Evolutionary conservation across 2,888 invertebrate species (phyloP).

Genomic region (Macaria liturata): DNA sequence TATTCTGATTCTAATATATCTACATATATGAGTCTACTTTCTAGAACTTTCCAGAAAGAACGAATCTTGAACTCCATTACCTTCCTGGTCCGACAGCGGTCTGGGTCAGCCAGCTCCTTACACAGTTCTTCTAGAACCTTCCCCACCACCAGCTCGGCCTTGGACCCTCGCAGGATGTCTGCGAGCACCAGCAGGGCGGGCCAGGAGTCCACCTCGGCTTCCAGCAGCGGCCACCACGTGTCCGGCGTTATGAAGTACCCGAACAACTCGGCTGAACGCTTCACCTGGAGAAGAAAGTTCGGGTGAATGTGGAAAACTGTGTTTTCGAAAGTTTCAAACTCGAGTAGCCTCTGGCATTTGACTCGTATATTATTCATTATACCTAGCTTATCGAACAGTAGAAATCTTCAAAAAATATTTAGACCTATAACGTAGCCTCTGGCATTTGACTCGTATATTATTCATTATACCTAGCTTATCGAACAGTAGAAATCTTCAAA

Average conservation of each 20-base stretch:
- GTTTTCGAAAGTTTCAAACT: no score
- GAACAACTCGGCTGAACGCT: constrained; percentile 87
- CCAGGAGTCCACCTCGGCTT: constrained; percentile 84
- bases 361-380: no score
- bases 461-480: no score
- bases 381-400: no score
- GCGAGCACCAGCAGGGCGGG: constrained; percentile 82
- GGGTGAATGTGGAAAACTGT: no score
- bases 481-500: no score
- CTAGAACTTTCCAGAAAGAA: neutral
- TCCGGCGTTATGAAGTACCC: constrained; percentile 89
- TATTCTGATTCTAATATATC: no score
- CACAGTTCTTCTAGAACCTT: constrained; percentile 81
- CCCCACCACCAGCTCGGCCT: constrained; percentile 56
- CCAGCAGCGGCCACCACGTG: constrained; percentile 87
- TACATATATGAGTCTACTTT: no score
- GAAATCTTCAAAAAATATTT: no score
- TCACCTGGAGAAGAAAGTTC: constrained; percentile 69
- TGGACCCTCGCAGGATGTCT: constrained; percentile 84
- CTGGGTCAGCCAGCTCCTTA: constrained; percentile 81
- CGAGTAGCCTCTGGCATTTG: no score
- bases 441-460: no score
- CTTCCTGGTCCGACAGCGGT: constrained; percentile 85
- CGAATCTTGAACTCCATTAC: constrained; percentile 43
- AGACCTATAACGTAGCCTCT: no score